Evolutionary conservation across 2,888 invertebrate species (phyloP), one percentile per base, ranked within the genome.

Genomic region (Mesodorylaimus sp.): DNA sequence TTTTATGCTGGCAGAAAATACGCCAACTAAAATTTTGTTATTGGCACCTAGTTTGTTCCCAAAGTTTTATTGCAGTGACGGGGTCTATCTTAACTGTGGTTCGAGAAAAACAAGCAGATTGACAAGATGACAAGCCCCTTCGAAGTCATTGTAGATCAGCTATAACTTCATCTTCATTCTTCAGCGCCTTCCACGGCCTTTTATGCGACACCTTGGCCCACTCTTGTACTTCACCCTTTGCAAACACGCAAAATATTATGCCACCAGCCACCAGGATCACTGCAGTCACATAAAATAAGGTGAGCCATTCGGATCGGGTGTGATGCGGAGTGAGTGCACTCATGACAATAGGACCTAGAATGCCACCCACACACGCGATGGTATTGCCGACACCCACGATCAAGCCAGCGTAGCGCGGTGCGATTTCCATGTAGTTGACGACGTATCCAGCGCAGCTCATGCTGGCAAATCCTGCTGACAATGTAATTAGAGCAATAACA

Each of bases 261-360:
- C 69, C 66, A 19, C 72, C 72, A 42, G 60, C 53, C 13, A 66
- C 50, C 52, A 71, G 65, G 2, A 72, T 62, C 3, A 51, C 59
- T 5, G 58, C 61, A 3, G 64, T 62, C 36, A 66, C 44, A 55
- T 57, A 59, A 52, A 65, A 60, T 13, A 66, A 58, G 23, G 53
- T 19, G 50, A 60, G 59, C 65, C 65, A 65, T 48, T 66, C 61
- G 47, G 56, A 58, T 46, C 57, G 60, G 1, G 61, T 58, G n/a
- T n/a, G n/a, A n/a, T n/a, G n/a, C 2, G 28, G 47, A 3, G 60
- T 61, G 45, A 64, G 49, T 47, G 53, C 52, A 23, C 59, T 58
- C 45, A 60, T 61, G 41, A 61, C 53, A 19, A 57, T 50, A 26
- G 64, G 65, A 1, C 62, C 58, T 32, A 60, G 46, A 45, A 65